These are phyloP conservation scores for Sarcophaga carnaria DNA, from an alignment of 2,888 invertebrate species.

Conservation along the genomic window DNA sequence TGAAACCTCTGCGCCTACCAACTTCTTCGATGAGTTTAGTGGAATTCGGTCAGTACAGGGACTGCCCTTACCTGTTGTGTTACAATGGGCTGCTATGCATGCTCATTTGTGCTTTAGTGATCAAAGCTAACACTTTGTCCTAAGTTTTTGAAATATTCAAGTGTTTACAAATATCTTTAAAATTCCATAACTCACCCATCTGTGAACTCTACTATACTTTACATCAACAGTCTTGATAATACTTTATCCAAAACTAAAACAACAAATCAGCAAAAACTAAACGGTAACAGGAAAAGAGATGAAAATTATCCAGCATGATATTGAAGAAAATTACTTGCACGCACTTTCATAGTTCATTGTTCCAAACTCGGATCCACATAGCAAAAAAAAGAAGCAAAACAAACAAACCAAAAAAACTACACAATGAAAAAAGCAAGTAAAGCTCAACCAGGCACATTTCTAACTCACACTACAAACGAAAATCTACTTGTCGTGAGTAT, in stretches of 20 bases:
- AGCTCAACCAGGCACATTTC: constrained; percentile 53
- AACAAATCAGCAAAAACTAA: constrained; percentile 52
- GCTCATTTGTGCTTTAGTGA: too few species aligned
- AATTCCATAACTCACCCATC: too few species aligned
- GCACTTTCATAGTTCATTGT: constrained; percentile 59
- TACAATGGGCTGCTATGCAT: too few species aligned
- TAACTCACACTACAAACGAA: constrained; percentile 31
- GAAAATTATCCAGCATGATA: constrained; percentile 53
- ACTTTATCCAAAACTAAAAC: constrained; percentile 26
- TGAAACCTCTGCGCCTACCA: too few species aligned
- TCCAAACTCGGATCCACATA: constrained; percentile 19
- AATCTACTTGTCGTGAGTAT: not conserved
- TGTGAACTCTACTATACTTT: too few species aligned
- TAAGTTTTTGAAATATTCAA: too few species aligned
- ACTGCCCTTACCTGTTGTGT: too few species aligned
- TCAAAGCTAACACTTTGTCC: too few species aligned
- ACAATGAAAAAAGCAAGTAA: constrained; percentile 2
- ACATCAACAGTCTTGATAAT: not conserved
- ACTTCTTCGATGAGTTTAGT: too few species aligned
- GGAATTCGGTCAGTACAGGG: too few species aligned
- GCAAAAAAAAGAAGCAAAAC: not conserved
- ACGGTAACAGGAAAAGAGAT: constrained; percentile 14
- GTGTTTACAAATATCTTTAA: too few species aligned
- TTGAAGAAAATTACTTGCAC: constrained; percentile 55
- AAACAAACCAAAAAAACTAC: not conserved